These are phyloP conservation scores for Accipiter virgatus DNA, from an alignment of 2,113 vertebrate genomes.

Conservation along the genomic window DNA sequence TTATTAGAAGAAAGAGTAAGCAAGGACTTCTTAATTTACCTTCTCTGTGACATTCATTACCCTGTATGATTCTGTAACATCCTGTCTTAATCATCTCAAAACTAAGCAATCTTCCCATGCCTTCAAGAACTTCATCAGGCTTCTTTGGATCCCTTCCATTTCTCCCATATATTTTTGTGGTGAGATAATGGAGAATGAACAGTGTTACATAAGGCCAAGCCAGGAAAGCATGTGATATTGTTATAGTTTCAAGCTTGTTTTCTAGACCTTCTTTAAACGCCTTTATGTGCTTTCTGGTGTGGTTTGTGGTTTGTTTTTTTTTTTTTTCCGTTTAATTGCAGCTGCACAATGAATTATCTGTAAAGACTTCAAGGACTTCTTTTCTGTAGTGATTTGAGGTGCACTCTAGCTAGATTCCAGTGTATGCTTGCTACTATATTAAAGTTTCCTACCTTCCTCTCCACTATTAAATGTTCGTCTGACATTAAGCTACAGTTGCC, in stretches of 20 bases:
- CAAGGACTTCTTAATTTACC: background rate
- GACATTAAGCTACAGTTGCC: background rate
- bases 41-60: background rate
- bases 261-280: background rate
- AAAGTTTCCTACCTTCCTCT: background rate
- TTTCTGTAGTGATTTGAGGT: background rate
- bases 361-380: background rate
- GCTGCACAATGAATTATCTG: background rate
- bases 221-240: background rate
- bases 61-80: background rate
- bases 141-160: background rate
- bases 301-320: too few species aligned
- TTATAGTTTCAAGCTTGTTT: background rate
- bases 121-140: background rate
- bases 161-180: background rate
- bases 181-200: background rate
- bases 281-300: background rate
- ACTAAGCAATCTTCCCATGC: background rate
- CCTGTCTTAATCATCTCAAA: background rate
- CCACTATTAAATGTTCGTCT: background rate
- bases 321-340: background rate
- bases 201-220: background rate
- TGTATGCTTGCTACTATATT: background rate
- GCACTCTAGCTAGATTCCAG: background rate
- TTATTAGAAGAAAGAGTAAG: background rate